Conservation (phyloP, 2,888 invertebrate species). For the Sarcophaga carnaria region DNA sequence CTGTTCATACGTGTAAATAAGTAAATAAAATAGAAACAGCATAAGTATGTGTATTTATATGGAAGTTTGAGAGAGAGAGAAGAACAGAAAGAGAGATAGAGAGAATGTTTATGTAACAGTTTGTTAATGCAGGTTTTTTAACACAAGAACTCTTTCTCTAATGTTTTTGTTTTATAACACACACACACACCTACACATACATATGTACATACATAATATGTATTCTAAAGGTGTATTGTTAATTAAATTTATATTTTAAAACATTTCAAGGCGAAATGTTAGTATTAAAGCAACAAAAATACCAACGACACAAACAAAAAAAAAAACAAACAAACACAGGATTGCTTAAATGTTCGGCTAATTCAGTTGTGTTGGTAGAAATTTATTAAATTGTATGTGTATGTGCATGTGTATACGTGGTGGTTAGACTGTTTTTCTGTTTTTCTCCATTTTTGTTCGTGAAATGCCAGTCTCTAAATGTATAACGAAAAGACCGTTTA, state of each 20-base stretch:
- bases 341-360: background rate
- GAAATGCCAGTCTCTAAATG: background rate
- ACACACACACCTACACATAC: background rate
- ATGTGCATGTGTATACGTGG: too few species aligned
- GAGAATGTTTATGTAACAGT: background rate
- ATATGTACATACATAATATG: too few species aligned
- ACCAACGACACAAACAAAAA: background rate
- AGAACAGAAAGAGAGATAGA: background rate
- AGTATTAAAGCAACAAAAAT: background rate
- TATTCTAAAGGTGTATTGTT: conserved; percentile 38
- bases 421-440: background rate
- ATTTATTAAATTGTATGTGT: background rate
- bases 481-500: background rate
- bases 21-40: background rate
- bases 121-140: background rate
- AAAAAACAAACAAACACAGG: background rate
- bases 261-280: conserved; percentile 59
- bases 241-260: conserved; percentile 61
- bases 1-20: background rate
- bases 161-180: background rate
- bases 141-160: background rate
- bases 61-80: background rate
- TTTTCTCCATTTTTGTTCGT: background rate
- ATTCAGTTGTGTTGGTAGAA: background rate
- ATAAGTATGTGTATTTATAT: background rate